Conservation (phyloP, 1,140 invertebrate species). For the Ips typographus region DNA sequence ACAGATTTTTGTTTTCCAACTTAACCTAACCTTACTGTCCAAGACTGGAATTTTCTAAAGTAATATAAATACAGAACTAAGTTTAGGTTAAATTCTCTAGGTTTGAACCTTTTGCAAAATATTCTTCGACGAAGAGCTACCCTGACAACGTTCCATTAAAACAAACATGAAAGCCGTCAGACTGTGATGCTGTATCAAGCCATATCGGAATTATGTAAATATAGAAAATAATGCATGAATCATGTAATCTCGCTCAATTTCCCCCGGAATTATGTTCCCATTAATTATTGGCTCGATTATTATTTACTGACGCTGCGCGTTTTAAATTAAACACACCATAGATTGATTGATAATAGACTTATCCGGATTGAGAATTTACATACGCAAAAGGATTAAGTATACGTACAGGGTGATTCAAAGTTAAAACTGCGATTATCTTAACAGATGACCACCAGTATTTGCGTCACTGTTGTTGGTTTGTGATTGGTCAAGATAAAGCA, state of each 20-base stretch:
- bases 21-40: too few relatives aligned
- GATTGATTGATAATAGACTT: conserved; percentile 15
- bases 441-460: too few relatives aligned
- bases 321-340: conserved; percentile 9
- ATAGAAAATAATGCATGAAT: conserved; percentile 33
- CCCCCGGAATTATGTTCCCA: conserved; percentile 29
- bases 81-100: too few relatives aligned
- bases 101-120: too few relatives aligned
- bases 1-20: too few relatives aligned
- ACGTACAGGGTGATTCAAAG: too few relatives aligned
- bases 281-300: conserved; percentile 23
- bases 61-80: too few relatives aligned
- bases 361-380: not conserved
- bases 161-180: not conserved
- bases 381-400: not conserved
- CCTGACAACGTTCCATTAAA: conserved; percentile 16
- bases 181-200: conserved; percentile 8
- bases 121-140: too few relatives aligned
- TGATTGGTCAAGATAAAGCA: too few relatives aligned
- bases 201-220: conserved; percentile 31
- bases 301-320: conserved; percentile 18
- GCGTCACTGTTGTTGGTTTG: too few relatives aligned
- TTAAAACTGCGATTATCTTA: too few relatives aligned
- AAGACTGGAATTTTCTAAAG: too few relatives aligned
- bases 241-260: conserved; percentile 31